Evolutionary conservation across 2,888 invertebrate species (phyloP), one percentile per base, ranked within the genome.

Genomic region (Andricus curvator): DNA sequence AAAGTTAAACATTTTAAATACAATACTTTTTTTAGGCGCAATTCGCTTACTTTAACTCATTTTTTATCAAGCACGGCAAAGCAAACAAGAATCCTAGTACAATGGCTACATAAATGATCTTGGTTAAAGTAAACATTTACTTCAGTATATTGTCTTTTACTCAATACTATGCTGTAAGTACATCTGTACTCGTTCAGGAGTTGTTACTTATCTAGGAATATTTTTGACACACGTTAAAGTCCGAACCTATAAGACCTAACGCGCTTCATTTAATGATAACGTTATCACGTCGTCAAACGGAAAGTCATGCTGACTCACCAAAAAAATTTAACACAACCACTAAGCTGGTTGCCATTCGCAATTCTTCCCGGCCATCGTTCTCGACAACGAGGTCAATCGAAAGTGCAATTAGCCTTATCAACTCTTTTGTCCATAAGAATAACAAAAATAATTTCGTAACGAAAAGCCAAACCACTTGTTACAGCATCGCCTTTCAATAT

Each of bases 281-380:
- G 78, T 64, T 76, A 84, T 81, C 81, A 79, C 78, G 84, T 82
- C 84, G 56, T 17, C 37, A 65, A 68, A 76, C 66, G 41, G 25
- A 81, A 82, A 84, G 25, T 80, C 77, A 56, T 74, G 87, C 83
- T 79, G 83, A 85, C 84, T 88, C 88, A 88, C 56, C 48, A 74
- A 74, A 56, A 51, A 51, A 51, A 51, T 48, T 82, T 79, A 74
- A 78, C 70, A 33, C 70, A 74, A 68, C 48, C 68, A 70, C 44
- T 60, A n/a, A 29, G 25, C 17, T 56, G 51, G 15, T 56, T 74
- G 51, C 74, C 56, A 56, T 74, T 74, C 20, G 74, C 74, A 74
- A 74, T 74, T 25, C 25, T 68, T 22, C 41, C 68, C 25, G 74
- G n/a, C 56, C 77, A 80, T 80, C 82, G 80, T 65, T 77, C 48